Conservation (phyloP, 2,113 vertebrate genomes). For the human (Homo sapiens) region DNA sequence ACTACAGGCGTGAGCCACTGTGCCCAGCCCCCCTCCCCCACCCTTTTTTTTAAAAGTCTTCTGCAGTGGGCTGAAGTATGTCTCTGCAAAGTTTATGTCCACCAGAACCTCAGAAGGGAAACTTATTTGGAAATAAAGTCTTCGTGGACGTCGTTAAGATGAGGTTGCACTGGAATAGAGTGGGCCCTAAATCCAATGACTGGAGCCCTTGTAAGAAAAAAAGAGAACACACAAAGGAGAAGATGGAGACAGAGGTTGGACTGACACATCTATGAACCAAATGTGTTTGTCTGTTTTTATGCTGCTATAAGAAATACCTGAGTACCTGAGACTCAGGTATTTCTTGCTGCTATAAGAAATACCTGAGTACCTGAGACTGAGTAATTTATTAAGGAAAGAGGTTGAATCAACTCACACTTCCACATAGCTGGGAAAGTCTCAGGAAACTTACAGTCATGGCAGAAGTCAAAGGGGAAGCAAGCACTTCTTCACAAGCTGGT, state of each 20-base stretch:
- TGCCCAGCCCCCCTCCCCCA: too few species aligned
- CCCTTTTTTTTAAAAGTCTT: background rate
- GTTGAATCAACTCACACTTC: too few species aligned
- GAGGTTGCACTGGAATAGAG: background rate
- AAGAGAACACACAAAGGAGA: background rate
- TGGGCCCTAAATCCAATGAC: rapidly evolving
- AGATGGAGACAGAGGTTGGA: background rate
- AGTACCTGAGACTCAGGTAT: too few species aligned
- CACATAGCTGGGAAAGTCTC: too few species aligned
- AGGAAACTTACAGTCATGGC: too few species aligned
- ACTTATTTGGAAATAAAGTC: background rate
- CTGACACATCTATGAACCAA: background rate
- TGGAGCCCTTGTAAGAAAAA: background rate
- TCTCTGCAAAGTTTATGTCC: background rate
- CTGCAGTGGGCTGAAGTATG: background rate
- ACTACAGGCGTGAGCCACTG: background rate
- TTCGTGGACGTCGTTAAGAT: background rate
- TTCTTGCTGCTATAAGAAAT: too few species aligned
- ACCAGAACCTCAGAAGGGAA: background rate
- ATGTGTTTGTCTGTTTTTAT: too few species aligned
- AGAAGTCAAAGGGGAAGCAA: too few species aligned
- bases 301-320: too few species aligned
- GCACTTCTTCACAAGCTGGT: too few species aligned
- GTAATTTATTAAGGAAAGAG: too few species aligned
- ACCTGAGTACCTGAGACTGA: too few species aligned